A percentile compares a stretch with the other conserved stretches of the same genome.
Conservation (phyloP, 2,797 vertebrate genomes). For the Melanotaenia parkinsoni region DNA sequence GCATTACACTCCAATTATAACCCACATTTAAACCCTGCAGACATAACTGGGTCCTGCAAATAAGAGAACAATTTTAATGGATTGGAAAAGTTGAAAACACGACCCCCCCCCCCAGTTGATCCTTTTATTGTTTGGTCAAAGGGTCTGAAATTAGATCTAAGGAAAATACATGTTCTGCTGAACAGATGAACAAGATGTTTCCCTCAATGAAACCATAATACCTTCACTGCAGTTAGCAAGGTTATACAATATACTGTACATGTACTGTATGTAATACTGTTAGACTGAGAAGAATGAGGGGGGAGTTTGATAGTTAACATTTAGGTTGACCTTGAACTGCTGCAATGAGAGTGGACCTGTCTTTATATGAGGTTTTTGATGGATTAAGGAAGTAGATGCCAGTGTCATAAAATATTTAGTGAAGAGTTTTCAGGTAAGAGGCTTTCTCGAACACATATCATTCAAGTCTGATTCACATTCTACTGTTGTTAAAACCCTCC, state of each 20-base stretch:
- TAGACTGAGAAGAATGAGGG: not conserved
- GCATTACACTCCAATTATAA: not conserved
- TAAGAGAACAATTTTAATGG: too few relatives aligned
- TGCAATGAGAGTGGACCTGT: not conserved
- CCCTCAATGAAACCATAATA: not conserved
- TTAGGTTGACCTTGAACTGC: not conserved
- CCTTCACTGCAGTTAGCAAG: conserved; percentile 1
- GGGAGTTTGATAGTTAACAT: conserved; percentile 13
- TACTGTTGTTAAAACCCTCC: not conserved
- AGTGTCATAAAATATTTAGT: conserved; percentile 21
- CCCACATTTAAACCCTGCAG: too few relatives aligned
- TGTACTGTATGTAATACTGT: conserved; percentile 2
- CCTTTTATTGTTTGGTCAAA: not conserved
- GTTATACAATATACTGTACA: not conserved
- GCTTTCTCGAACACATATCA: not conserved
- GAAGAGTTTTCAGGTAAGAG: conserved; percentile 8
- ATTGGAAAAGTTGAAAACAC: too few relatives aligned
- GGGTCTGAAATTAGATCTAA: conserved; percentile 14
- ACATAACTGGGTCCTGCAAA: too few relatives aligned
- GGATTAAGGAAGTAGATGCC: not conserved
- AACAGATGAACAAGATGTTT: conserved; percentile 11
- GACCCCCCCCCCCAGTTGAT: not conserved
- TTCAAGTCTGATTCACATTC: not conserved
- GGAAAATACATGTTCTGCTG: conserved; percentile 8
- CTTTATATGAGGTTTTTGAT: conserved; percentile 4